Percentiles rank a stretch among this genome's conserved stretches.
These are phyloP conservation scores for Pimpla rufipes DNA, from an alignment of 2,888 invertebrate genomes.

Conservation along the genomic window DNA sequence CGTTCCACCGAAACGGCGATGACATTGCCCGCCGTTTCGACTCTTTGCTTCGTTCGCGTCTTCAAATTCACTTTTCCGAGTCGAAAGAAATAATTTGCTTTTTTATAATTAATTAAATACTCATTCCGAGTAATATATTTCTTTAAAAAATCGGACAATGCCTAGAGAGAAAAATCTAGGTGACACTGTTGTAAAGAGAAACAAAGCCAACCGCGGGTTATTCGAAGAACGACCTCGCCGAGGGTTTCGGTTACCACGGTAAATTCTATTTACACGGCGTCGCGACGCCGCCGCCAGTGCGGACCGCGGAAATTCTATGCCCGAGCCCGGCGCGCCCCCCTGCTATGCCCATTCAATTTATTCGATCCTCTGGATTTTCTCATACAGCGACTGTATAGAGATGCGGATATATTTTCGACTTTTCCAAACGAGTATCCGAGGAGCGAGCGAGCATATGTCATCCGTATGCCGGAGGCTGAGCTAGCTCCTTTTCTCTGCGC, in stretches of 20 bases:
- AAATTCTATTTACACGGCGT: constrained; percentile 1
- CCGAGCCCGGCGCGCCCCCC: background rate
- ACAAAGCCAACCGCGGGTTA: background rate
- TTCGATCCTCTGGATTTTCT: background rate
- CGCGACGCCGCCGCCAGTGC: background rate
- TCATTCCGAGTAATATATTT: no score
- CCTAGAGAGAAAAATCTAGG: background rate
- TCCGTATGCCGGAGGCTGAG: background rate
- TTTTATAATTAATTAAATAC: no score
- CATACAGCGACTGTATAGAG: constrained; percentile 10
- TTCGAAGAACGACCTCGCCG: background rate
- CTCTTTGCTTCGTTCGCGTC: no score
- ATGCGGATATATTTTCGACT: constrained; percentile 37
- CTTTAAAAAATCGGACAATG: no score
- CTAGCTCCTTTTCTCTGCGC: constrained; percentile 18
- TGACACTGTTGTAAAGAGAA: background rate
- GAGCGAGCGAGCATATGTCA: constrained; percentile 45
- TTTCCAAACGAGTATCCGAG: background rate
- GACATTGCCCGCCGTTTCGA: background rate
- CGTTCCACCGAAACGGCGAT: background rate
- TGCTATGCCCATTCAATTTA: constrained; percentile 18
- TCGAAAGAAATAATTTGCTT: no score
- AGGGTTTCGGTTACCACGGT: background rate
- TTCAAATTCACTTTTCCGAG: no score
- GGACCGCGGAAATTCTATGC: background rate